Conservation (phyloP, 2,888 invertebrate genomes). For the Euphydryas editha region DNA sequence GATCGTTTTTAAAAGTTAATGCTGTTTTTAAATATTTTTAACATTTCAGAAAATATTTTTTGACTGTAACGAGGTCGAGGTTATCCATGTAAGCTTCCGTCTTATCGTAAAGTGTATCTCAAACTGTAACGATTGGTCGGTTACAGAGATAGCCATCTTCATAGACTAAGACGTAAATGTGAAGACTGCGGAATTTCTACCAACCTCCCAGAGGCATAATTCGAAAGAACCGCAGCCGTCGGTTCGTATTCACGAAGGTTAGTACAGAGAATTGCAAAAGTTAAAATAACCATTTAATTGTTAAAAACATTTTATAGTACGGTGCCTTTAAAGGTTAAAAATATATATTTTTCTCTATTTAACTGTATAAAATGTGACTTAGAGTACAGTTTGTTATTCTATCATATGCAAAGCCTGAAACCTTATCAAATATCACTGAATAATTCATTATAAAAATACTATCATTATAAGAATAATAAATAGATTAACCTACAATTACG, state of each 20-base stretch:
- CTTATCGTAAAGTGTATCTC: slow-evolving; percentile 32
- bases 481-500: no score
- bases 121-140: slow-evolving; percentile 36
- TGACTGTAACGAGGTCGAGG: slow-evolving; percentile 20
- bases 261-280: slow-evolving; percentile 16
- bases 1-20: background rate
- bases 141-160: slow-evolving; percentile 31
- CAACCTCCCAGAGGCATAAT: slow-evolving; percentile 38
- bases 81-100: slow-evolving; percentile 19
- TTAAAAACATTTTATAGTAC: background rate
- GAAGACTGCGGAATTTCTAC: slow-evolving; percentile 31
- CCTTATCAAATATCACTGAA: no score
- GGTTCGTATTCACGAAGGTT: slow-evolving; percentile 22
- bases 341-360: no score
- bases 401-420: no score
- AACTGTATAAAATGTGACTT: no score
- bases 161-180: slow-evolving; percentile 32
- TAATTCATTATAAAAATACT: no score
- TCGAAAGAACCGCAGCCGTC: slow-evolving; percentile 33
- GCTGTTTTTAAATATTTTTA: background rate
- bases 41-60: slow-evolving; percentile 20
- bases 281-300: slow-evolving; percentile 3
- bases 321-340: no score
- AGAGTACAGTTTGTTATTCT: no score
- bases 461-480: no score